Conservation (phyloP, 2,113 vertebrate genomes). For the Brachyhypopomus occidentalis region DNA sequence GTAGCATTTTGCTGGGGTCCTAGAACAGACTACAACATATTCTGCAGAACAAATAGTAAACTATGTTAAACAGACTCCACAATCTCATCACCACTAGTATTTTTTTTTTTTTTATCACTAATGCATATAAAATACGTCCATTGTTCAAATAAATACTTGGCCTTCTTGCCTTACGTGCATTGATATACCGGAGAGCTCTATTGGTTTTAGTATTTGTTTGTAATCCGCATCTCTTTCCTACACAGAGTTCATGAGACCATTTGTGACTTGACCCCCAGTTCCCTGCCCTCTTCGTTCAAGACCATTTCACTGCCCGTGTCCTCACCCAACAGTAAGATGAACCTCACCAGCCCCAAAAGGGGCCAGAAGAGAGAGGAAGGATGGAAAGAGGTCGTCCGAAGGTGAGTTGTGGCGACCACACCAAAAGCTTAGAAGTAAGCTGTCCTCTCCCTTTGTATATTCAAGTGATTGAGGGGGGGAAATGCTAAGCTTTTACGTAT, state of each 20-base stretch:
- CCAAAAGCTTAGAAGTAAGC: background rate
- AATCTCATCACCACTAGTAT: too few species aligned
- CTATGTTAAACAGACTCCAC: background rate
- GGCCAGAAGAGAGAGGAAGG: conserved; percentile 98
- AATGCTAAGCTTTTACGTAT: background rate
- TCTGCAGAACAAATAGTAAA: background rate
- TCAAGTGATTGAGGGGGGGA: background rate
- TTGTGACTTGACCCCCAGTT: conserved; percentile 80
- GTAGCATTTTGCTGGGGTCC: background rate
- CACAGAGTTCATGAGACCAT: conserved; percentile 82
- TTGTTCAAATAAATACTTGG: too few species aligned
- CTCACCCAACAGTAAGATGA: conserved; percentile 91
- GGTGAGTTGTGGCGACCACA: conserved; percentile 70
- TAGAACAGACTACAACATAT: background rate
- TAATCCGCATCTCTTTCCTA: background rate
- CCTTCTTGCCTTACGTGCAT: background rate
- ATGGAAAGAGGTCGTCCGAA: conserved; percentile 98
- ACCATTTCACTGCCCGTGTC: conserved; percentile 87
- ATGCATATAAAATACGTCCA: too few species aligned
- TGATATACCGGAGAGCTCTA: background rate
- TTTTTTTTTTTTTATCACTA: too few species aligned
- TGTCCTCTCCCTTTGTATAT: background rate
- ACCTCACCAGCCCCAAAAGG: conserved; percentile 94
- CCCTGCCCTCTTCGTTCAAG: conserved; percentile 85
- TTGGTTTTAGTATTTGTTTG: background rate